Conservation (phyloP, 2,888 invertebrate species). For the Aphodius sticticus region DNA sequence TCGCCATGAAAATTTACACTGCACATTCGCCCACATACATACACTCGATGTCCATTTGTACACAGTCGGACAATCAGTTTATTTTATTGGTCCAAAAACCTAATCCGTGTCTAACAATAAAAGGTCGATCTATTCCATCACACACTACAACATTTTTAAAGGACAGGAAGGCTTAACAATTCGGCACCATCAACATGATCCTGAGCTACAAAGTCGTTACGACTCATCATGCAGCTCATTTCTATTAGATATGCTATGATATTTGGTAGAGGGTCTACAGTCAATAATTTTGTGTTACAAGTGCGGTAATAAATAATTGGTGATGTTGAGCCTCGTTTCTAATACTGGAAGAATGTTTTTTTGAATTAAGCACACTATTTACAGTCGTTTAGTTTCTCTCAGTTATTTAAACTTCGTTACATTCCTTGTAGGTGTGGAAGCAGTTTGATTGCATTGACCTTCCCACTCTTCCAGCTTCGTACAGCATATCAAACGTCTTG, state of each 20-base stretch:
- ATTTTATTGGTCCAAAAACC: neutral
- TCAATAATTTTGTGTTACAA: neutral
- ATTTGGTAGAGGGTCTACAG: neutral
- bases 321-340: neutral
- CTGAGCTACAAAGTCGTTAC: neutral
- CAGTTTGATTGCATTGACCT: constrained; percentile 84
- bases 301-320: neutral
- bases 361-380: neutral
- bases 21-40: neutral
- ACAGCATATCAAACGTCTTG: constrained; percentile 79
- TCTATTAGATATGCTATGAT: neutral
- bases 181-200: neutral
- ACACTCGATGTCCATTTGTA: neutral
- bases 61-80: neutral
- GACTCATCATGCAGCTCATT: neutral
- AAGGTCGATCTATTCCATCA: neutral
- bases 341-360: constrained; percentile 4
- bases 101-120: neutral
- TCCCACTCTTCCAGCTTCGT: constrained; percentile 87
- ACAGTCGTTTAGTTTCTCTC: neutral
- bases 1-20: neutral
- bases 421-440: constrained; percentile 83
- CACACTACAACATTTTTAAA: neutral
- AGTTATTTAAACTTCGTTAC: constrained; percentile 82
- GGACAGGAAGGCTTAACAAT: neutral